Conservation (phyloP, 2,113 vertebrate species). For the Pithys albifrons region DNA sequence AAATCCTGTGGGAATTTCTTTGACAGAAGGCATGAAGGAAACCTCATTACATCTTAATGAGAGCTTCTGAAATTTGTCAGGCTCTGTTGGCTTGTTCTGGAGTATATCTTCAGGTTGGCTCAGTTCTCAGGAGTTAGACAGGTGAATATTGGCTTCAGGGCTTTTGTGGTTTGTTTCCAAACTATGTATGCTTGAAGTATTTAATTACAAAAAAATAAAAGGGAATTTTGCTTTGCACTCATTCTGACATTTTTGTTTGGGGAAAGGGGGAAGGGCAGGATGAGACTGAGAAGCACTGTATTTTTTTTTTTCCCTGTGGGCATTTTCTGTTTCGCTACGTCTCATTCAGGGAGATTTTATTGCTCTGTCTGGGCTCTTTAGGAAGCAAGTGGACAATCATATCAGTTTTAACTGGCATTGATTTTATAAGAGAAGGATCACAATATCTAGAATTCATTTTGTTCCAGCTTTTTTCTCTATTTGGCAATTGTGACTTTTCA, state of each 20-base stretch:
- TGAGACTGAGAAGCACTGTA: neutral
- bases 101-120: neutral
- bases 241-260: neutral
- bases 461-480: neutral
- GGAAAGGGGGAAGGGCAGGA: fast-evolving
- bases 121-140: neutral
- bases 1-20: neutral
- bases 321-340: neutral
- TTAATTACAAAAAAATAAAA: neutral
- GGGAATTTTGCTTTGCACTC: neutral
- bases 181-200: neutral
- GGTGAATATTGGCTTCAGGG: neutral
- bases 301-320: neutral
- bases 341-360: neutral
- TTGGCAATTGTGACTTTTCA: neutral
- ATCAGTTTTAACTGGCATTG: neutral
- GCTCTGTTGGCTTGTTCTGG: neutral
- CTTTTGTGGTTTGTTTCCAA: neutral
- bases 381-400: neutral
- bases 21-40: neutral
- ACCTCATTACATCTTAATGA: neutral
- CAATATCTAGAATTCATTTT: neutral
- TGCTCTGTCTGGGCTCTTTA: neutral
- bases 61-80: neutral
- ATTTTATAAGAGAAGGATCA: neutral